phyloP scores from a whole-genome alignment of 1,140 invertebrate genomes.

The Pemphigus obesinymphae region DNA sequence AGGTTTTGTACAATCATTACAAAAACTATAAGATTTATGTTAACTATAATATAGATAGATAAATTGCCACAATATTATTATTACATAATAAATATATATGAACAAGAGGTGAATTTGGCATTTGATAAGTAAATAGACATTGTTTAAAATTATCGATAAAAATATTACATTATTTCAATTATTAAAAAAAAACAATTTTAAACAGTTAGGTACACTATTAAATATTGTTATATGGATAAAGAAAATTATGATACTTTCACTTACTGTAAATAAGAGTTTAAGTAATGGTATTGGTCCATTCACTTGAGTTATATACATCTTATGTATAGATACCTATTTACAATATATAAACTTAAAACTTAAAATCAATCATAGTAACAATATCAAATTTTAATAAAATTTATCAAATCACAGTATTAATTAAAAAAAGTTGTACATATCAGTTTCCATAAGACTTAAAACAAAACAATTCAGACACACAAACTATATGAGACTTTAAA shows the following conservation, averaged over 20 bases:
- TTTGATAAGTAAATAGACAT: neutral
- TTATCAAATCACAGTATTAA: neutral
- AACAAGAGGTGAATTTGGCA: constrained; percentile 29
- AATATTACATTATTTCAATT: constrained; percentile 14
- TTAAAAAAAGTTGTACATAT: neutral
- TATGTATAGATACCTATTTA: neutral
- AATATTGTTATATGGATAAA: constrained; percentile 22
- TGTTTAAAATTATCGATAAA: neutral
- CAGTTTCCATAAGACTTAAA: neutral
- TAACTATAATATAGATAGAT: constrained; percentile 2
- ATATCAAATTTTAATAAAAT: constrained; percentile 13
- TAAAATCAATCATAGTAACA: constrained; percentile 9
- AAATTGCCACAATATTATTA: constrained; percentile 28
- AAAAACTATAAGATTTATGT: constrained; percentile 14
- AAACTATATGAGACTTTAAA: neutral
- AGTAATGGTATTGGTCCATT: constrained; percentile 19
- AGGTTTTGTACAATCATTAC: constrained; percentile 25
- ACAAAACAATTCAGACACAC: neutral
- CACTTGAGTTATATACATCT: constrained; percentile 7
- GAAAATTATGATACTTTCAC: constrained; percentile 36
- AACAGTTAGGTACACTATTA: neutral
- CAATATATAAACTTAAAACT: constrained; percentile 15
- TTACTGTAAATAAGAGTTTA: constrained; percentile 14
- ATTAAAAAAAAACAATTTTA: neutral
- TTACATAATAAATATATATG: neutral